Base-by-base conservation (phyloP, 37 sponge, comb jelly and placozoan genomes). In the Spongilla lacustris region DNA sequence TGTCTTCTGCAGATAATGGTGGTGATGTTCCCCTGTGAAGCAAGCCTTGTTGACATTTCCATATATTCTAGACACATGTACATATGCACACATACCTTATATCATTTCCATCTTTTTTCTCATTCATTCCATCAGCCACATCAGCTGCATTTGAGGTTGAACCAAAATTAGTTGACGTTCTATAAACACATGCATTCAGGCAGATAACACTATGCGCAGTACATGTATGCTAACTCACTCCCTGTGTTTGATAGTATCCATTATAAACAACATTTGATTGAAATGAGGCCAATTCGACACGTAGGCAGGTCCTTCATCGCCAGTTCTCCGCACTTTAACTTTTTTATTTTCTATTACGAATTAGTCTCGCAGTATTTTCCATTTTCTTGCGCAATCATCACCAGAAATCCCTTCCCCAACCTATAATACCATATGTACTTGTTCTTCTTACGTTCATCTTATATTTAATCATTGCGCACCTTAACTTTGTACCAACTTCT, bases 401-500 rank as follows among this genome's bases (percentile, higher is more conserved):
- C 2, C 28, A 30, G 34, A 26, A 10, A 10, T 35, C 27, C 34
- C 21, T 36, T 29, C 77, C 30, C 34, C 26, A 11, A 26, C 19
- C 34, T 36, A 9, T 26, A 12, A 33, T 76, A 75, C 35, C 24
- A 75, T n/a, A 33, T 23, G 31, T 30, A 35, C 25, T 24, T 26
- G 26, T 33, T 36, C 23, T 26, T 76, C 17, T 13, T 76, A 36
- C 26, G 26, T 76, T 14, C 19, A 76, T 36, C 23, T 36, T 35
- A 26, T 76, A 35, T 58, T 58, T 58, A 6, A 58, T 58, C 8
- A 13, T 32, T 35, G 22, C 36, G 10, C 27, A 9, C 34, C 67
- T 38, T 4, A 79, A 74, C 73, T 75, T 26, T 41, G 33, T 33
- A 28, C 74, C 84, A 76, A 83, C 79, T 14, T 37, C 84, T 29